Evolutionary conservation across 2,797 vertebrate genomes (phyloP).

Genomic region (Allobates femoralis): DNA sequence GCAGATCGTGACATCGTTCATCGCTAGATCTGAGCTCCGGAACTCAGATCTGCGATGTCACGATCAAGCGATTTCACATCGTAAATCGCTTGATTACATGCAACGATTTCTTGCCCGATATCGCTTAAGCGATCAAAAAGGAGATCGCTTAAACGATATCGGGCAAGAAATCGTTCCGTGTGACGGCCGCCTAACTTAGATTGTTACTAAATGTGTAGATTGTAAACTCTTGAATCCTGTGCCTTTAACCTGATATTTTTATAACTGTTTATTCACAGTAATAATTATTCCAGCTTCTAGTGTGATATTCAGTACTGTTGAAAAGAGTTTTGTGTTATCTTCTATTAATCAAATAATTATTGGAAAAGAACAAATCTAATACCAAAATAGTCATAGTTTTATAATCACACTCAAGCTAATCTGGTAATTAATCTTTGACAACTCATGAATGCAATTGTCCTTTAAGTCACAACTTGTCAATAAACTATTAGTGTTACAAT

Average conservation of each 20-base stretch:
- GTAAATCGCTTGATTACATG: too few species aligned
- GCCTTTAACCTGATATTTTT: background rate
- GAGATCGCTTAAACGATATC: too few species aligned
- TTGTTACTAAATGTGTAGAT: background rate
- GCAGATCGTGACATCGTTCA: too few species aligned
- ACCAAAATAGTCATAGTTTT: constrained; percentile 11
- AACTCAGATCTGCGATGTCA: too few species aligned
- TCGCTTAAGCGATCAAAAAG: too few species aligned
- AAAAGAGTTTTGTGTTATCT: background rate
- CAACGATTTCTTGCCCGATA: too few species aligned
- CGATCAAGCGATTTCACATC: too few species aligned
- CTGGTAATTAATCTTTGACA: constrained; percentile 47
- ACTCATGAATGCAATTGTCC: constrained; percentile 56
- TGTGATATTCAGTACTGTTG: background rate
- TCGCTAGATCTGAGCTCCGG: too few species aligned
- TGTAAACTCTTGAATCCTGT: background rate
- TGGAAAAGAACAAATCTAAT: background rate
- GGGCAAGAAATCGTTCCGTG: too few species aligned
- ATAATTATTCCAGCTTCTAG: too few species aligned
- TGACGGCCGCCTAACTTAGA: too few species aligned
- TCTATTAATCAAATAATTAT: background rate
- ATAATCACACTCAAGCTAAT: background rate
- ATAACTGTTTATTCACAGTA: background rate
- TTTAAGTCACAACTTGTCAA: constrained; percentile 59
- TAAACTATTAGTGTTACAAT: constrained; percentile 52